Evolutionary conservation across 1,140 invertebrate genomes (phyloP).

Genomic region (Drosophila melanogaster): DNA sequence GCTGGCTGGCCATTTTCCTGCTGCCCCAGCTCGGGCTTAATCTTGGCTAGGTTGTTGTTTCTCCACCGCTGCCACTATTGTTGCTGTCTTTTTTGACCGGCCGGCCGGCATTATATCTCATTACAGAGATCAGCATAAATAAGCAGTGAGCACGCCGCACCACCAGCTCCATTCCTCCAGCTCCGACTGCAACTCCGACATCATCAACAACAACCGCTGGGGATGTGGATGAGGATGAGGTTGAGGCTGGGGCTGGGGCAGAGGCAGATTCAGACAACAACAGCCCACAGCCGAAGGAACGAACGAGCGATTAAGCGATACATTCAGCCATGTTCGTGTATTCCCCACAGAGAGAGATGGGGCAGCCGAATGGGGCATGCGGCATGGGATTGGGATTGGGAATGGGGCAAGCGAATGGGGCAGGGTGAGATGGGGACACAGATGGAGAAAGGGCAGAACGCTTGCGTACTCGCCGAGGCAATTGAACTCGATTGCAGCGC

Average conservation of each 20-base stretch:
- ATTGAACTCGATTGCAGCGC: conserved; percentile 72
- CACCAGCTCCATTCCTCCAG: conserved; percentile 10
- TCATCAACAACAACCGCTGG: conserved; percentile 12
- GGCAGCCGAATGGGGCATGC: conserved; percentile 10
- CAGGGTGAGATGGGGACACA: conserved; percentile 33
- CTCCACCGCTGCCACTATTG: conserved; percentile 24
- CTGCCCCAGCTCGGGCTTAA: conserved; percentile 19
- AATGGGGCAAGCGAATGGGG: not conserved
- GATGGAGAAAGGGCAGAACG: conserved; percentile 50
- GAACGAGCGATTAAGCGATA: conserved; percentile 72
- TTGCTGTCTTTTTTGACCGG: conserved; percentile 52
- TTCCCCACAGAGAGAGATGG: conserved; percentile 46
- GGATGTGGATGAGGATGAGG: not conserved
- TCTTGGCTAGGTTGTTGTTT: conserved; percentile 41
- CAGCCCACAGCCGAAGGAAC: conserved; percentile 36
- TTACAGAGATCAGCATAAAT: conserved; percentile 83
- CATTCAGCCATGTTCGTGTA: conserved; percentile 64
- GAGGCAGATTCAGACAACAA: conserved; percentile 18
- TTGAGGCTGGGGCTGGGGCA: not conserved
- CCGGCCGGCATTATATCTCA: conserved; percentile 83
- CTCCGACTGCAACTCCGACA: conserved; percentile 7
- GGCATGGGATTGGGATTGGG: conserved; percentile 1
- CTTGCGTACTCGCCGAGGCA: conserved; percentile 68
- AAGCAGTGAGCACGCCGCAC: conserved; percentile 71
- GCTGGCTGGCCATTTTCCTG: conserved; percentile 7